Evolutionary conservation across 2,797 vertebrate species (phyloP), one percentile per base, ranked within the genome.

Genomic region (Falco peregrinus): DNA sequence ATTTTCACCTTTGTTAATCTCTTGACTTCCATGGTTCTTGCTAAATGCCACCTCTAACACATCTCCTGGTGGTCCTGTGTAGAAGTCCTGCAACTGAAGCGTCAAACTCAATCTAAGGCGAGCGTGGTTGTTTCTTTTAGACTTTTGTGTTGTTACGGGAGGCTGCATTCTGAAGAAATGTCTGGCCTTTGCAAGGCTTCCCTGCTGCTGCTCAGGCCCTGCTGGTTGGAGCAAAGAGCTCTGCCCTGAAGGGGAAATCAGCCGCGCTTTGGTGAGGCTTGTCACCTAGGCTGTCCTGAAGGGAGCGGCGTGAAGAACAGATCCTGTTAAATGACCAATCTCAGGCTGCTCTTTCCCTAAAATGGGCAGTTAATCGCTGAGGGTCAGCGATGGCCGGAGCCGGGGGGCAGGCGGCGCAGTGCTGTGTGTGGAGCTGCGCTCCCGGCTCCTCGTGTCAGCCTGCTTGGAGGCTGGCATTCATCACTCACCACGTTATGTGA

Each of bases 81-180:
- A 73, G 60, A 59, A 69, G 18, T 69, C 24, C 57, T 73, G 48
- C 31, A 70, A 17, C 0, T n/a, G 33, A 77, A 77, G 29, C 6
- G 3, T 69, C 59, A 70, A 57, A 12, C 26, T 65, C 70, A 59
- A 59, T n/a, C 2, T 33, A 35, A 51, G 53, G 31, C 16, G 17
- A 77, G 14, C 13, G 1, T 18, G 57, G 31, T n/a, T 87, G 29
- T 61, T 93, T 69, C 28, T 64, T 41, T n/a, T 48, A 24, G 56
- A 18, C 41, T 81, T 82, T n/a, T 53, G 8, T 20, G 0, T n/a
- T 57, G 11, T n/a, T 83, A 37, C 21, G 29, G 37, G 75, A 41
- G 43, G 41, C 16, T 1, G 1, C 47, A 16, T 70, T 85, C 68
- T 64, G 71, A 41, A 74, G 53, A 65, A 48, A 2, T 0, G 0